Base-by-base conservation (phyloP, 2,797 vertebrate species). In the Lepilemur septentrionalis region DNA sequence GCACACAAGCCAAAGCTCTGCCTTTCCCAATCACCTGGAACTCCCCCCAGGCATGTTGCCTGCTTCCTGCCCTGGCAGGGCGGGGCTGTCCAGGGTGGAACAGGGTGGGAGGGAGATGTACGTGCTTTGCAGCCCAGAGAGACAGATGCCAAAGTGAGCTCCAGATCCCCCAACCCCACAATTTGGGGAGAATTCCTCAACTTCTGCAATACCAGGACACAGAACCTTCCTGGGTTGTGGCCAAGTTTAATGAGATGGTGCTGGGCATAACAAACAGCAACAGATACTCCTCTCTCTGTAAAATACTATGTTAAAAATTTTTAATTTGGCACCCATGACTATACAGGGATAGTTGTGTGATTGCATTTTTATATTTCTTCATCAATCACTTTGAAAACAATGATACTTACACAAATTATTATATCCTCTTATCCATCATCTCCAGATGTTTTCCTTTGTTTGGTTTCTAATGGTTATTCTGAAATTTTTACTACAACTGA, bases 391-490 rank as follows among this genome's bases (percentile, higher is more conserved):
- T 80, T 69, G 25, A 43, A 5, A 67, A 76, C 46, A 50, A 65
- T 41, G 23, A 78, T 30, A 61, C 46, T 32, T 13, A n/a, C 1
- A 28, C 55, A 76, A 59, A 48, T 32, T 7, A 22, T 7, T 12
- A 0, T 48, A 32, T 30, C 67, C 28, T 78, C 43, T 52, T 76
- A 28, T 5, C 38, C 6, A 12, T 57, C 13, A 2, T 55, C 59
- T 78, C 83, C 59, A 83, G 50, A 76, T 63, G 55, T 95, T 91
- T 93, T 83, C 35, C 79, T 98, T 75, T 65, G 32, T 92, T 76
- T 92, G 73, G 65, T 65, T 97, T 96, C 92, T 91, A 94, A 80
- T 63, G 72, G 50, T 46, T 82, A 67, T 81, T 76, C 96, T 85
- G 84, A 95, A 92, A 89, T 70, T 10, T 91, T 73, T 94, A 55